A percentile compares a stretch with the other conserved stretches of the same genome.
phyloP scores from a whole-genome alignment of 2,888 invertebrate genomes.

The Megamerina dolium region DNA sequence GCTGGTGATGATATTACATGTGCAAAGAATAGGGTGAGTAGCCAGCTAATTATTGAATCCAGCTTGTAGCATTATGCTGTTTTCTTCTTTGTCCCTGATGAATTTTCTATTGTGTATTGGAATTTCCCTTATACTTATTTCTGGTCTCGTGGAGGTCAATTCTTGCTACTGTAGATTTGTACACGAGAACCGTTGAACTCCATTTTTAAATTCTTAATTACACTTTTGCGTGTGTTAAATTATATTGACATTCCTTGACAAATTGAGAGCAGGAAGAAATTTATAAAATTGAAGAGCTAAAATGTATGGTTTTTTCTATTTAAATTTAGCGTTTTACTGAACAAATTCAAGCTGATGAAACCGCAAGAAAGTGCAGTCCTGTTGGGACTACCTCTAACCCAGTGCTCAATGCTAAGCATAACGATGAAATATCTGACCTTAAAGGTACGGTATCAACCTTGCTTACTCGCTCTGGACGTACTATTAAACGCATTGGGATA shows the following conservation, averaged over 20 bases:
- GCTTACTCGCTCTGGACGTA: conserved; percentile 38
- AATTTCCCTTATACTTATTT: neutral
- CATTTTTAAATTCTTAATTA: too few species aligned
- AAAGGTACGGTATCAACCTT: conserved; percentile 25
- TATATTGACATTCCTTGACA: too few species aligned
- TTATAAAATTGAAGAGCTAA: too few species aligned
- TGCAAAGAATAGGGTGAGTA: conserved; percentile 54
- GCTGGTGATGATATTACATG: conserved; percentile 61
- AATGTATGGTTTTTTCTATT: too few species aligned
- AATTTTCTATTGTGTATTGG: conserved; percentile 7
- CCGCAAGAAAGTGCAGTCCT: too few species aligned
- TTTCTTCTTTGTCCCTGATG: neutral
- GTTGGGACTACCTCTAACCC: too few species aligned
- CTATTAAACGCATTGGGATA: conserved; percentile 35
- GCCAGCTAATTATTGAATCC: neutral
- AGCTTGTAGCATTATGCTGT: conserved; percentile 1
- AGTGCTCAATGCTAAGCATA: too few species aligned
- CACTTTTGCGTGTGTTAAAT: too few species aligned
- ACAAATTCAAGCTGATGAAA: neutral
- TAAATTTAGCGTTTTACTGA: conserved; percentile 20
- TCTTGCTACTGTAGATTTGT: too few species aligned
- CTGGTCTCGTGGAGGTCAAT: too few species aligned
- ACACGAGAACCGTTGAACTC: neutral
- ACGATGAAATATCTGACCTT: conserved; percentile 31
- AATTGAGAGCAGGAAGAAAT: too few species aligned